phyloP scores from a whole-genome alignment of 2,113 vertebrate species.

The Vireo altiloquus region DNA sequence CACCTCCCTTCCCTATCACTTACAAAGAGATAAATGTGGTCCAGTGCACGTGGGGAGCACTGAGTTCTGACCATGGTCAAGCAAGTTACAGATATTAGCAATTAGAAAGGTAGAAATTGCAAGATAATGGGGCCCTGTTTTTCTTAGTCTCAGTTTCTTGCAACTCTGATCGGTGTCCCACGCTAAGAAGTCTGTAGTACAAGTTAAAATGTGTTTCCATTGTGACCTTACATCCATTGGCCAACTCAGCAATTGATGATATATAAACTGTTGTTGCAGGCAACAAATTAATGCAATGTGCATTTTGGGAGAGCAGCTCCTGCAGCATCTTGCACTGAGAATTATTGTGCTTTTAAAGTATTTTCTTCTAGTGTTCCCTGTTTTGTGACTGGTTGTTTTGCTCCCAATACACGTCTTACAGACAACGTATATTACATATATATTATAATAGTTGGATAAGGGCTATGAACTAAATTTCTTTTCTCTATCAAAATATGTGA shows the following conservation, averaged over 20 bases:
- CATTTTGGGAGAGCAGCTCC: neutral
- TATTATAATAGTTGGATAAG: neutral
- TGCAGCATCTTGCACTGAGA: neutral
- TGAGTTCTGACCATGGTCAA: neutral
- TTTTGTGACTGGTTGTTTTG: neutral
- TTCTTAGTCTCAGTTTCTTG: neutral
- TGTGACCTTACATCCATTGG: neutral
- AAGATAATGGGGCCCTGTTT: neutral
- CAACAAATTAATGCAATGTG: neutral
- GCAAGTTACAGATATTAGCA: neutral
- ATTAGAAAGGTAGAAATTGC: neutral
- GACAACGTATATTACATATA: neutral
- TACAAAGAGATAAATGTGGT: neutral
- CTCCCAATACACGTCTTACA: neutral
- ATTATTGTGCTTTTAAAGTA: neutral
- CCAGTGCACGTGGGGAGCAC: neutral
- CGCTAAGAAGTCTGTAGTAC: neutral
- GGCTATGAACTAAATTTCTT: neutral
- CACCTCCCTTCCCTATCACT: accelerated
- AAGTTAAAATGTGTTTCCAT: neutral
- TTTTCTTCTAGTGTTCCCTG: neutral
- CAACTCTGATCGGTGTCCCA: neutral
- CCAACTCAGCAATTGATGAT: neutral
- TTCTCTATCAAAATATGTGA: neutral
- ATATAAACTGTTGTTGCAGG: neutral